Conservation (phyloP, 2,888 invertebrate species). For the Drosophila quasianomalipes region DNA sequence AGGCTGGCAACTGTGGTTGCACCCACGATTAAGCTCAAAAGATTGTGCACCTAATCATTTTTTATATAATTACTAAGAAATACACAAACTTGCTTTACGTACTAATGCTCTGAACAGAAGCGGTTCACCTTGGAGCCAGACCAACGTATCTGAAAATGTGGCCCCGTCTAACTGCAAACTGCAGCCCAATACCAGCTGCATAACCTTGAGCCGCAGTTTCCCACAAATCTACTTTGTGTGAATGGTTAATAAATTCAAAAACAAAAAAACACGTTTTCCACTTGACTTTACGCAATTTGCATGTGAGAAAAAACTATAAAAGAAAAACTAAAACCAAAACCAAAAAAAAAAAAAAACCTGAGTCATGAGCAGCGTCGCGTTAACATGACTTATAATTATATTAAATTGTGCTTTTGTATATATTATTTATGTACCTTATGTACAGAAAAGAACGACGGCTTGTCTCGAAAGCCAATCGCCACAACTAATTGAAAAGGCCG, state of each 20-base stretch:
- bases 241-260: conserved; percentile 33
- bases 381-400: conserved; percentile 32
- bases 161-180: conserved; percentile 44
- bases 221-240: conserved; percentile 59
- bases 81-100: conserved; percentile 18
- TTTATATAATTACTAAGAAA: conserved; percentile 8
- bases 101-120: conserved; percentile 29
- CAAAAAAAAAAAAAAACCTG: conserved; percentile 33
- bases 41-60: conserved; percentile 31
- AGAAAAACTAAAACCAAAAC: not conserved
- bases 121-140: conserved; percentile 49
- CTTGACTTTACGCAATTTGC: conserved; percentile 56
- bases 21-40: conserved; percentile 26
- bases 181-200: conserved; percentile 32
- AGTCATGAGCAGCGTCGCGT: conserved; percentile 42
- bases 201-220: conserved; percentile 59
- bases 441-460: not conserved
- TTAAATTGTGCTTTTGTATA: not conserved
- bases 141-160: conserved; percentile 6
- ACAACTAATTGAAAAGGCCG: not conserved
- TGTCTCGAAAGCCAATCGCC: conserved; percentile 22
- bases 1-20: conserved; percentile 25
- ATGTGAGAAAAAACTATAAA: conserved; percentile 28
- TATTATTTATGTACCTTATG: not conserved
- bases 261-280: conserved; percentile 60